These are phyloP conservation scores for Cyclophora punctaria DNA, from an alignment of 2,888 invertebrate genomes.

Conservation along the genomic window DNA sequence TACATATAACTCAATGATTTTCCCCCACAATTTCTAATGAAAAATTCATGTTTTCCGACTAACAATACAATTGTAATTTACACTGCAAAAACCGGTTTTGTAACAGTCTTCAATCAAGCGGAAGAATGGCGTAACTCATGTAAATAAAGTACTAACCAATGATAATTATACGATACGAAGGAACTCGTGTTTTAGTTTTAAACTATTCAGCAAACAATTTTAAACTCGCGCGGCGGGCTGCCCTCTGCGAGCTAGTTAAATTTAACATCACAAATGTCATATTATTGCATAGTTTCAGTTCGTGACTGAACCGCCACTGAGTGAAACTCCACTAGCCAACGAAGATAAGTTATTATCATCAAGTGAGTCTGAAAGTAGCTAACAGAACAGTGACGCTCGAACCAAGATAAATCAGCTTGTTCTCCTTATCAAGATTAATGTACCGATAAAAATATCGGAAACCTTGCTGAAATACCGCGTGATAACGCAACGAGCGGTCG, in stretches of 20 bases:
- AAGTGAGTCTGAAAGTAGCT: neutral
- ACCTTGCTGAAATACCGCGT: constrained; percentile 39
- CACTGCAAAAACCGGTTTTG: constrained; percentile 5
- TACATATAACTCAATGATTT: too few species aligned
- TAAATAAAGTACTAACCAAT: constrained; percentile 7
- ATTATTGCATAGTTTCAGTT: neutral
- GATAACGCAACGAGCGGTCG: constrained; percentile 38
- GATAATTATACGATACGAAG: constrained; percentile 8
- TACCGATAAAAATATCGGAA: constrained; percentile 59
- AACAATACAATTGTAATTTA: too few species aligned
- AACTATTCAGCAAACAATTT: too few species aligned
- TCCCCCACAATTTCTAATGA: too few species aligned
- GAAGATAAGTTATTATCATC: too few species aligned
- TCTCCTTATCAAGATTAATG: constrained; percentile 68
- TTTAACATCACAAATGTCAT: constrained; percentile 20
- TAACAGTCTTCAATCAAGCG: neutral
- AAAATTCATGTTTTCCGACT: too few species aligned
- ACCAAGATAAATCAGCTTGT: constrained; percentile 57
- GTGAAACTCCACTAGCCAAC: too few species aligned
- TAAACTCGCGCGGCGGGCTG: too few species aligned
- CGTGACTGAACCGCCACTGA: too few species aligned
- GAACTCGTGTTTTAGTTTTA: constrained; percentile 3
- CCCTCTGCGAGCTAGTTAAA: constrained; percentile 4
- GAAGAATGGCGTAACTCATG: constrained; percentile 1
- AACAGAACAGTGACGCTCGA: constrained; percentile 8